These are phyloP conservation scores for Vulpes ferrilata DNA, from an alignment of 2,113 vertebrate species.

Conservation along the genomic window DNA sequence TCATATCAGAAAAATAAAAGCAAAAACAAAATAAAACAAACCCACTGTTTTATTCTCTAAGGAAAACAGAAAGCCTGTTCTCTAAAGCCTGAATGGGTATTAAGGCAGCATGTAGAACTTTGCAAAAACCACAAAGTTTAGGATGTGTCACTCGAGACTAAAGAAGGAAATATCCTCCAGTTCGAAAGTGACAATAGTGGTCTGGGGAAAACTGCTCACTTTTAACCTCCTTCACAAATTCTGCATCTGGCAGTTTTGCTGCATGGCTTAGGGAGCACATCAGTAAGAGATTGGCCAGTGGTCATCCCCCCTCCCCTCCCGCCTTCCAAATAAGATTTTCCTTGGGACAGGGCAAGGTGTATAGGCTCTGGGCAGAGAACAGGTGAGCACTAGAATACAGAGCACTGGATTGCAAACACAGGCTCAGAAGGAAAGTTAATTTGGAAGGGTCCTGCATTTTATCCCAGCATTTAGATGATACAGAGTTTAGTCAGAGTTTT, in stretches of 20 bases:
- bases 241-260: background rate
- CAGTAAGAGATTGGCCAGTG: background rate
- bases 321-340: background rate
- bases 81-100: background rate
- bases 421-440: background rate
- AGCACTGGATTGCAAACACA: background rate
- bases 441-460: background rate
- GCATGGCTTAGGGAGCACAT: background rate
- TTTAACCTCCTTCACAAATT: conserved; percentile 8
- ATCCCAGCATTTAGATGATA: background rate
- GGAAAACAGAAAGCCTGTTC: background rate
- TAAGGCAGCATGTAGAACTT: background rate
- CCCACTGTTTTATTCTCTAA: background rate
- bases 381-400: background rate
- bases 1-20: background rate
- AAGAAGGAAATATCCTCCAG: background rate
- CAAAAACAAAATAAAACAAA: background rate
- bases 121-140: background rate
- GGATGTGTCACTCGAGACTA: background rate
- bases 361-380: background rate
- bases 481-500: background rate
- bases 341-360: background rate
- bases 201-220: background rate
- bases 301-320: too few relatives aligned
- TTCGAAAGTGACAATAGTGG: background rate